Percentiles rank a stretch among this genome's conserved stretches.
Evolutionary conservation across 2,113 vertebrate genomes (phyloP).

Genomic region (Anguilla rostrata): DNA sequence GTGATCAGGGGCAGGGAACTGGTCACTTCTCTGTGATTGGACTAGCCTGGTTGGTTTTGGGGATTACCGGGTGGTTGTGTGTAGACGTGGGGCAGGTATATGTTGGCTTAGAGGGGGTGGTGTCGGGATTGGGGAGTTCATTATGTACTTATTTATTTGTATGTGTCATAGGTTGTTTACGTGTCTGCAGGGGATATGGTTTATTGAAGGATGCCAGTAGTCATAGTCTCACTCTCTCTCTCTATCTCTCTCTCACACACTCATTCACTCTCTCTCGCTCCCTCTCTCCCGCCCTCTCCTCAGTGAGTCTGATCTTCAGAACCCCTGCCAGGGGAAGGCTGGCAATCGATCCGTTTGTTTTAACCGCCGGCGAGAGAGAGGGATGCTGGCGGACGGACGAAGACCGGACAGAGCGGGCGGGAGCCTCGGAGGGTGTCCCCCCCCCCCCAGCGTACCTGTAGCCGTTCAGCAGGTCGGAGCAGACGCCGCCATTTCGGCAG

Average conservation of each 20-base stretch:
- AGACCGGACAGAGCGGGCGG: neutral
- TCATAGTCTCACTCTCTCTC: conserved; percentile 28
- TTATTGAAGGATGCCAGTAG: too few species aligned
- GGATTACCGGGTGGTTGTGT: too few species aligned
- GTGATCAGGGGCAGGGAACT: too few species aligned
- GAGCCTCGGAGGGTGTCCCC: neutral
- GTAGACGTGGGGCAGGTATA: too few species aligned
- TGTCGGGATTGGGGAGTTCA: too few species aligned
- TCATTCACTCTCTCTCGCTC: conserved; percentile 4
- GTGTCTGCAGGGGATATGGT: too few species aligned
- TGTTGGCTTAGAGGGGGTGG: too few species aligned
- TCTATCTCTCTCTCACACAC: too few species aligned
- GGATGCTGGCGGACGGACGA: conserved; percentile 34
- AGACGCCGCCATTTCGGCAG: conserved; percentile 78
- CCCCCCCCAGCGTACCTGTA: conserved; percentile 65
- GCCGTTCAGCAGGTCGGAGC: conserved; percentile 69
- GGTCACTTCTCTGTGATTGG: too few species aligned
- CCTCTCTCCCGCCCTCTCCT: conserved; percentile 38
- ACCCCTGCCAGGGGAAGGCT: conserved; percentile 66
- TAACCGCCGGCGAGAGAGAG: conserved; percentile 67
- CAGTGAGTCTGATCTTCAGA: conserved; percentile 63
- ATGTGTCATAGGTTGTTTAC: too few species aligned
- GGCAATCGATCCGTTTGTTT: conserved; percentile 76
- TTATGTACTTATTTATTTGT: too few species aligned
- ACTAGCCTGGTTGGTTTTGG: too few species aligned